A percentile compares a stretch with the other conserved stretches of the same genome.
These are phyloP conservation scores for Enteromius treurensis DNA, from an alignment of 2,797 vertebrate genomes.

Conservation along the genomic window DNA sequence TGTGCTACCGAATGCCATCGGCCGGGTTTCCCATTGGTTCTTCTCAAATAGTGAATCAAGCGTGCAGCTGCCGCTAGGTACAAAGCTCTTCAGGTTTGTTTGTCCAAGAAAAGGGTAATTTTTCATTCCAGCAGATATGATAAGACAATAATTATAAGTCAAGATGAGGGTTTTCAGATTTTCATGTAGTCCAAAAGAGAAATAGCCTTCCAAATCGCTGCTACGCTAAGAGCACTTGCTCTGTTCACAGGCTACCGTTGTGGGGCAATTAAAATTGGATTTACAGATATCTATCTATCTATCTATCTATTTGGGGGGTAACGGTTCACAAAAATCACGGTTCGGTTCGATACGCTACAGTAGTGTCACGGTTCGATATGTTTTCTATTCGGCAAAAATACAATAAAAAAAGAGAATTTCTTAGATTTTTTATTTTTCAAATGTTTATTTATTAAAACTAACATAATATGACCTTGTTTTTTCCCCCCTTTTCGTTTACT, in stretches of 20 bases:
- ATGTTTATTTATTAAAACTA: no score
- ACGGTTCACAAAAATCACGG: no score
- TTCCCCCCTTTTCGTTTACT: no score
- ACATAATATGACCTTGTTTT: no score
- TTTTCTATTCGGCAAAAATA: no score
- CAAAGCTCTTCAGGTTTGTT: conserved; percentile 40
- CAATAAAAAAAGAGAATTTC: no score
- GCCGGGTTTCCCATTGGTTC: conserved; percentile 22
- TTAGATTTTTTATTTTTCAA: no score
- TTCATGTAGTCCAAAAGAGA: conserved; percentile 21
- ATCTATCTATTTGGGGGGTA: no score
- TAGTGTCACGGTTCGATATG: no score
- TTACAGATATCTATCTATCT: no score
- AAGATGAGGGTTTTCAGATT: conserved; percentile 48
- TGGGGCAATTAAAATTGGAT: conserved; percentile 30
- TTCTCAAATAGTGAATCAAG: conserved; percentile 44
- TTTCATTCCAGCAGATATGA: conserved; percentile 45
- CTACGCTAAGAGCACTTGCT: conserved; percentile 1
- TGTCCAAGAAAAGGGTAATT: conserved; percentile 38
- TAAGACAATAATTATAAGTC: conserved; percentile 48
- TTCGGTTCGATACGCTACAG: no score
- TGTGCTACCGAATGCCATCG: conserved; percentile 43
- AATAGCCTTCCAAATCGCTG: conserved; percentile 3
- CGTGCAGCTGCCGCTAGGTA: conserved; percentile 14
- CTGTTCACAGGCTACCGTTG: background rate